A percentile compares a stretch with the other conserved stretches of the same genome.
phyloP scores from a whole-genome alignment of 2,888 invertebrate genomes.

The Eueremaeus valkanovi region DNA sequence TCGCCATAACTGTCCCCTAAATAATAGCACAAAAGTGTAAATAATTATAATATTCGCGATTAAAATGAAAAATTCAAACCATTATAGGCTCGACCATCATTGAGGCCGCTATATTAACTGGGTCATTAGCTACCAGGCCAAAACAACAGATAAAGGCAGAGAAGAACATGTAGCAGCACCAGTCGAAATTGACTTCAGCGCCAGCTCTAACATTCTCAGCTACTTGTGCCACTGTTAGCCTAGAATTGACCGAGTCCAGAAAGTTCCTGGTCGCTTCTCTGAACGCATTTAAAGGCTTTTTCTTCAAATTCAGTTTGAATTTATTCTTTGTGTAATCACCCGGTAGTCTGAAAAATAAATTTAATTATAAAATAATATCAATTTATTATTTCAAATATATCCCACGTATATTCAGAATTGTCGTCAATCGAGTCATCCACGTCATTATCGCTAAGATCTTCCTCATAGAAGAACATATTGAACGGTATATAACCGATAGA shows the following conservation, averaged over 20 bases:
- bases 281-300: conserved; percentile 36
- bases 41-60: neutral
- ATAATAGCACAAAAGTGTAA: neutral
- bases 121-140: conserved; percentile 68
- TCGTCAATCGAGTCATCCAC: neutral
- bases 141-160: conserved; percentile 71
- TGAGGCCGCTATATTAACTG: conserved; percentile 69
- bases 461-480: conserved; percentile 39
- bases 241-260: conserved; percentile 62
- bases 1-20: conserved; percentile 67
- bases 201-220: conserved; percentile 64
- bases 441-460: conserved; percentile 7
- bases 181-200: conserved; percentile 70
- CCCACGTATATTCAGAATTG: neutral
- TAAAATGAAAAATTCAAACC: conserved; percentile 49
- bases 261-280: conserved; percentile 53
- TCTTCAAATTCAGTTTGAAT: neutral
- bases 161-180: conserved; percentile 64
- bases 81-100: conserved; percentile 76
- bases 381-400: neutral
- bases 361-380: neutral
- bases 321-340: neutral
- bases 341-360: neutral
- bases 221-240: conserved; percentile 67
- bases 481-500: conserved; percentile 47